phyloP scores from a whole-genome alignment of 2,113 vertebrate species.

The Orcinus orca region DNA sequence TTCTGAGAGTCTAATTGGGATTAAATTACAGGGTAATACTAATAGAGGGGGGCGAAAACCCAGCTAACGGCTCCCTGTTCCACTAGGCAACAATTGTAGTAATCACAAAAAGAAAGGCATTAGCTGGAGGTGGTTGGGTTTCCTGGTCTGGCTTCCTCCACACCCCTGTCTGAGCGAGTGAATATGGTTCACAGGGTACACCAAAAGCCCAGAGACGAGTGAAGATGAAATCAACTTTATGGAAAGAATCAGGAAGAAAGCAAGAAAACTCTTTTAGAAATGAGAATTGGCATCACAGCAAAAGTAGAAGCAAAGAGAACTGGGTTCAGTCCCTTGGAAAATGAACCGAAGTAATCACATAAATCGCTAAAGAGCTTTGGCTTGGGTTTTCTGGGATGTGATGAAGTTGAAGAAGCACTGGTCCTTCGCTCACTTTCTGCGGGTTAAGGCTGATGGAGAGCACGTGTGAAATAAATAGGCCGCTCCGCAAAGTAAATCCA shows the following conservation, averaged over 20 bases:
- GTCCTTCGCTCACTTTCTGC: not conserved
- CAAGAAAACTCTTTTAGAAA: not conserved
- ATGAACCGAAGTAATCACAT: not conserved
- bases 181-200: not conserved
- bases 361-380: not conserved
- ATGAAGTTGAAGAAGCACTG: not conserved
- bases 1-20: conserved; percentile 72
- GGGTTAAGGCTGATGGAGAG: not conserved
- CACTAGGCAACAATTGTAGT: conserved; percentile 67
- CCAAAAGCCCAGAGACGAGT: not conserved
- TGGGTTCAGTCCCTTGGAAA: not conserved
- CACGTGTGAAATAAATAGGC: not conserved
- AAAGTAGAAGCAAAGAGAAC: conserved; percentile 27
- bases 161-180: conserved; percentile 27
- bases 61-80: conserved; percentile 65
- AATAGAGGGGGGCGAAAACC: conserved; percentile 61
- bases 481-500: not conserved
- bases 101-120: conserved; percentile 55
- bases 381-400: not conserved
- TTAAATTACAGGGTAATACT: conserved; percentile 73
- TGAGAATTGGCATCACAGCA: not conserved
- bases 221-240: not conserved
- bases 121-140: conserved; percentile 55
- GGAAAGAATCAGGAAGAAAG: not conserved
- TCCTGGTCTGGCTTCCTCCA: conserved; percentile 53